Conservation (phyloP, 2,888 invertebrate genomes). For the Tuberolachnus salignus region DNA sequence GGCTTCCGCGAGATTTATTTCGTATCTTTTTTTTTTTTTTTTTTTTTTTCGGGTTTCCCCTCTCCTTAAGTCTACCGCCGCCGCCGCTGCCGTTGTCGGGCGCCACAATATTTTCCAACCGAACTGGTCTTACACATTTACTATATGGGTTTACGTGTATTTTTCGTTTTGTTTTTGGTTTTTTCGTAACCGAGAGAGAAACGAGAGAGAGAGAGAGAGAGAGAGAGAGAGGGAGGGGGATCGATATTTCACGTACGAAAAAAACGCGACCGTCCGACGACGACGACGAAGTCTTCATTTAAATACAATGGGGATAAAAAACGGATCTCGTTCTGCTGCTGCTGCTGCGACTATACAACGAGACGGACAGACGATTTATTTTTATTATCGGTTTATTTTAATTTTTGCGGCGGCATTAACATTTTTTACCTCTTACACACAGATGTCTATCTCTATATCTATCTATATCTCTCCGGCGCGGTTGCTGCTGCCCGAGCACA, state of each 20-base stretch:
- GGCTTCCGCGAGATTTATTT: slow-evolving; percentile 29
- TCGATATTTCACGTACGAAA: slow-evolving; percentile 37
- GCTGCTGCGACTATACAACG: background rate
- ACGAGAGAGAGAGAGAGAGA: background rate
- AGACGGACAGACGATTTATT: slow-evolving; percentile 57
- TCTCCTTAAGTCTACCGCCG: background rate
- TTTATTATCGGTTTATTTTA: slow-evolving; percentile 56
- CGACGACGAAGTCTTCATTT: slow-evolving; percentile 48
- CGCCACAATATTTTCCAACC: slow-evolving; percentile 33
- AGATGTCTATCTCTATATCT: too few species aligned
- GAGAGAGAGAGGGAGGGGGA: background rate
- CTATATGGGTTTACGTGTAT: background rate
- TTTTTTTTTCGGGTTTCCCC: background rate
- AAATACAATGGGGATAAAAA: slow-evolving; percentile 52
- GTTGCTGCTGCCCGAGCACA: background rate
- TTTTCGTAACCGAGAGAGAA: background rate
- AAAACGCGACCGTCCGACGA: slow-evolving; percentile 37
- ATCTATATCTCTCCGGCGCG: background rate
- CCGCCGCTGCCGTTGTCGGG: slow-evolving; percentile 12
- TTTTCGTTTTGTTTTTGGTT: background rate
- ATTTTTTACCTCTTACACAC: slow-evolving; percentile 25
- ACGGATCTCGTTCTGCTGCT: slow-evolving; percentile 38
- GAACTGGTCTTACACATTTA: background rate
- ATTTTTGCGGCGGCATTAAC: slow-evolving; percentile 42
- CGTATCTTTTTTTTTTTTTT: too few species aligned